phyloP scores from a whole-genome alignment of 2,113 vertebrate species.

The Aegithalos caudatus region DNA sequence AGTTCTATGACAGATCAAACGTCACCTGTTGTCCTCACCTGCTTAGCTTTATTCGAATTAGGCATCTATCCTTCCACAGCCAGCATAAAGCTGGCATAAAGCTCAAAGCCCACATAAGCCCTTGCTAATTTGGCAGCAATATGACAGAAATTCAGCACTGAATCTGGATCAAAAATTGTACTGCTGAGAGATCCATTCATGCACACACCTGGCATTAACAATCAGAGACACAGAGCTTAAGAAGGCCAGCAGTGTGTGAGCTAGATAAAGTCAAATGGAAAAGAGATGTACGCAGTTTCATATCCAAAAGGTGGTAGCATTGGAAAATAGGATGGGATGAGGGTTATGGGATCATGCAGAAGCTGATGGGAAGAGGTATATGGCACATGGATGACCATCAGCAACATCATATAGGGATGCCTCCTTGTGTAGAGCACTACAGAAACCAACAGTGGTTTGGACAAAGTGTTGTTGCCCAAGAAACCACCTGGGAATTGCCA shows the following conservation, averaged over 20 bases:
- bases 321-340: not conserved
- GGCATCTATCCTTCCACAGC: not conserved
- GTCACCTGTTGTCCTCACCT: not conserved
- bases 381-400: not conserved
- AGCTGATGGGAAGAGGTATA: not conserved
- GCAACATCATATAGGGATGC: not conserved
- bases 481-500: not conserved
- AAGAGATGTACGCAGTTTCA: not conserved
- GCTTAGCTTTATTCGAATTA: not conserved
- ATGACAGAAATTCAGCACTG: not conserved
- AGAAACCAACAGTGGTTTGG: not conserved
- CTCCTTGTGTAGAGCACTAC: not conserved
- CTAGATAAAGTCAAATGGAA: not conserved
- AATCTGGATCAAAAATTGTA: not conserved
- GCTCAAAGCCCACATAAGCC: not conserved
- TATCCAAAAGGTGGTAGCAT: not conserved
- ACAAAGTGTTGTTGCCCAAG: not conserved
- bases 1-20: not conserved
- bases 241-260: not conserved
- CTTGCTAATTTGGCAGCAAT: conserved; percentile 20
- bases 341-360: not conserved
- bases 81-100: not conserved
- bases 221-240: not conserved
- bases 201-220: not conserved
- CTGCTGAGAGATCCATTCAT: not conserved